Base-by-base conservation (phyloP, 2,888 invertebrate species). In the Trissoscelio sp. region DNA sequence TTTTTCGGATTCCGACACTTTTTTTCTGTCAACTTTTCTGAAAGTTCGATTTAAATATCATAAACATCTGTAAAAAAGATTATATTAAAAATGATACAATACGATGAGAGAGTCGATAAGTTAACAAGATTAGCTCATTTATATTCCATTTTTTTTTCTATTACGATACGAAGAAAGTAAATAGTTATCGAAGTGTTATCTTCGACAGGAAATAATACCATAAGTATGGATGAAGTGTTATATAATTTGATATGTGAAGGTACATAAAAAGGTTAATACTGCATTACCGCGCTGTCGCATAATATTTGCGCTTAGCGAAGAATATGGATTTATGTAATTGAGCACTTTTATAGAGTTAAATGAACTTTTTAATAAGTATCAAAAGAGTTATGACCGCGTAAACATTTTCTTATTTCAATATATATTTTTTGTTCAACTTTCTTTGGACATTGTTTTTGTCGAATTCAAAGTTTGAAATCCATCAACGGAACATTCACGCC, bases 291-390 rank as follows among this genome's bases (percentile, higher is more conserved):
- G 24, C 22, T 58, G 22, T 58, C 58, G 14, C 22, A 18, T 28
- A 37, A 44, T 58, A 44, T 44, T 28, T 44, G 44, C 44, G n/a
- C 11, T 14, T 14, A 9, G 16, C 4, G 6, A 60, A 44, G 28
- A 44, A 60, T 44, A 60, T n/a, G 28, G 16, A 44, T 42, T 60
- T 60, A 60, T 22, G 37, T 39, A 39, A 58, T 22, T 42, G 5
- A 37, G 22, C 7, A 14, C 18, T 55, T 55, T 55, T 55, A 11
- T 14, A 16, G 22, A 58, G 39, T 24, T 37, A 31, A 39, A 39
- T 14, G 7, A 55, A 34, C 55, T 31, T 46, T 46, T 1, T 22
- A 22, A 14, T 7, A 2, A 6, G 34, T 2, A 34, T 5, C 34
- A 34, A 34, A n/a, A n/a, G n/a, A n/a, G n/a, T n/a, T n/a, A n/a